phyloP scores from a whole-genome alignment of 2,888 invertebrate species.

The Sinohyriopsis cumingii region DNA sequence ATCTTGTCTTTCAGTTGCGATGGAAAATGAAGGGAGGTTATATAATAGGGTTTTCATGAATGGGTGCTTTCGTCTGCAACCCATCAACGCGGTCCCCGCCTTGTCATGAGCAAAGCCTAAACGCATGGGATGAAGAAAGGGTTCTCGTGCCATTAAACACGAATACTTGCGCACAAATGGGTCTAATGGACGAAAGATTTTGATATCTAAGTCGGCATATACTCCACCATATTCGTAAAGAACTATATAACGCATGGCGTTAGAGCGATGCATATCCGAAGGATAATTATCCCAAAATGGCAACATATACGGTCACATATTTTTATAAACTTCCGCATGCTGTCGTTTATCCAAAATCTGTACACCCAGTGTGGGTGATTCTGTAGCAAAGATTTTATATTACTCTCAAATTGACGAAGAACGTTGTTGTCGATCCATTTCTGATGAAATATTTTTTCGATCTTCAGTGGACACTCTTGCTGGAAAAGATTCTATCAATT shows the following conservation, averaged over 20 bases:
- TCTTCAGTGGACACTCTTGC: slow-evolving; percentile 26
- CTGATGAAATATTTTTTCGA: slow-evolving; percentile 8
- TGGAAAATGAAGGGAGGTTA: slow-evolving; percentile 1
- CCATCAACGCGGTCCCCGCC: slow-evolving; percentile 12
- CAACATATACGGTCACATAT: slow-evolving; percentile 13
- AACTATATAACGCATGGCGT: slow-evolving; percentile 13
- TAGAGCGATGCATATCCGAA: slow-evolving; percentile 7
- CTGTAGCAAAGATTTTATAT: slow-evolving; percentile 9
- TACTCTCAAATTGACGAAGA: slow-evolving; percentile 5
- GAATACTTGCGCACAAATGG: slow-evolving; percentile 11
- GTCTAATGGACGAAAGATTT: slow-evolving; percentile 23
- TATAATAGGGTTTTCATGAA: slow-evolving; percentile 13
- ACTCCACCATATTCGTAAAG: slow-evolving; percentile 20
- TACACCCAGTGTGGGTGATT: slow-evolving; percentile 18
- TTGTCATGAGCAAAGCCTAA: slow-evolving; percentile 4
- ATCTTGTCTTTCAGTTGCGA: no score
- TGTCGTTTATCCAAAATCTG: slow-evolving; percentile 16
- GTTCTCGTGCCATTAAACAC: slow-evolving; percentile 16
- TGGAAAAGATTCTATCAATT: no score
- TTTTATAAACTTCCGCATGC: slow-evolving; percentile 7
- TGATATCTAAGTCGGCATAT: slow-evolving; percentile 15
- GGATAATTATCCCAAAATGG: slow-evolving; percentile 6
- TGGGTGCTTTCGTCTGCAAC: slow-evolving; percentile 16
- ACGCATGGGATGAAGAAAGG: slow-evolving; percentile 11
- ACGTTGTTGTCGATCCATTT: slow-evolving; percentile 10